Percentiles rank a stretch among this genome's conserved stretches.
phyloP scores from a whole-genome alignment of 2,113 vertebrate species.

The Hyperopisus bebe region DNA sequence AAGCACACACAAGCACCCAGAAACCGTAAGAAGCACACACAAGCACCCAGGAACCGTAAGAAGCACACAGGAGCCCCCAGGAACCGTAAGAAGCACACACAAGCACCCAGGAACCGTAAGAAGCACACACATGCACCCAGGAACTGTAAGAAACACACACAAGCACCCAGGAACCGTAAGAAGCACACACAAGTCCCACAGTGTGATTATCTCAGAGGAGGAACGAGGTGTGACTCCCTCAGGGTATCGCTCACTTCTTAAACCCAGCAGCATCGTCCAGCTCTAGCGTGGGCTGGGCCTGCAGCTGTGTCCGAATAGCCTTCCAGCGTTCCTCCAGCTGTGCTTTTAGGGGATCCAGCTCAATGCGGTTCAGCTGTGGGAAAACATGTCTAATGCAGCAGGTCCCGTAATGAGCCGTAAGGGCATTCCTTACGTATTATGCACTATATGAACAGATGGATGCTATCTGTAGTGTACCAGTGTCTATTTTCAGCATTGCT shows the following conservation, averaged over 20 bases:
- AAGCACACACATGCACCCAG: not conserved
- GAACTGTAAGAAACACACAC: not conserved
- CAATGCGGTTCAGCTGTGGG: constrained; percentile 68
- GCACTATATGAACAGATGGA: not conserved
- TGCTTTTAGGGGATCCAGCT: constrained; percentile 70
- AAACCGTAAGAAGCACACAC: too few species aligned
- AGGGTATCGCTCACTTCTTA: constrained; percentile 56
- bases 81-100: not conserved
- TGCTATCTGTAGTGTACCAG: not conserved
- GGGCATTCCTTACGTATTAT: not conserved
- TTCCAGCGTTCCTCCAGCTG: constrained; percentile 68
- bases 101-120: not conserved
- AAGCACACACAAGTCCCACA: not conserved
- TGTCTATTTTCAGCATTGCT: not conserved
- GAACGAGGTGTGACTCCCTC: not conserved
- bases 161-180: not conserved
- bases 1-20: not conserved
- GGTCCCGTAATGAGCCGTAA: too few species aligned
- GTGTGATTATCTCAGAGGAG: not conserved
- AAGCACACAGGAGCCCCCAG: not conserved
- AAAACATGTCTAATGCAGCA: not conserved
- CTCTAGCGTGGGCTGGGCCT: constrained; percentile 39
- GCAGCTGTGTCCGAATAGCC: constrained; percentile 54
- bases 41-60: too few species aligned
- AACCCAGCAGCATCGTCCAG: constrained; percentile 55